A percentile compares a stretch with the other conserved stretches of the same genome.
phyloP scores from a whole-genome alignment of 2,888 invertebrate species.

The Ophioninae sp. region DNA sequence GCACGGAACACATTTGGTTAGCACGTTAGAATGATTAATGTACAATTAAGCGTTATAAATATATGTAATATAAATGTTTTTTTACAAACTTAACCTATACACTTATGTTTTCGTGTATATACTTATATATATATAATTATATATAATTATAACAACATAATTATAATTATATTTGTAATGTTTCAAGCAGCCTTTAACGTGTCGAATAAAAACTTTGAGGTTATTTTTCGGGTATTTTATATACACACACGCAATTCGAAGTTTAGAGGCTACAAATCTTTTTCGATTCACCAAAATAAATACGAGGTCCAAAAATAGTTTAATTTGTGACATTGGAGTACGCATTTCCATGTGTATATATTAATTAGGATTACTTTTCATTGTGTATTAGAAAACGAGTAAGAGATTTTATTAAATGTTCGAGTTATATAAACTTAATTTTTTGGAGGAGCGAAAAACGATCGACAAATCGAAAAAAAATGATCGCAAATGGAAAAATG shows the following conservation, averaged over 20 bases:
- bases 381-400: constrained; percentile 47
- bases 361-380: constrained; percentile 41
- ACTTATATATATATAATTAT: constrained; percentile 5
- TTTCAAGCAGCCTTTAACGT: constrained; percentile 19
- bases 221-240: constrained; percentile 7
- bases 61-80: constrained; percentile 42
- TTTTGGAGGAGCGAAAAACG: constrained; percentile 23
- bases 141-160: constrained; percentile 21
- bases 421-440: constrained; percentile 31
- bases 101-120: not conserved
- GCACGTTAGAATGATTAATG: constrained; percentile 65
- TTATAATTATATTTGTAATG: too few species aligned
- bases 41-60: constrained; percentile 62
- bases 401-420: constrained; percentile 41
- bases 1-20: constrained; percentile 75
- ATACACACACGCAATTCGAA: constrained; percentile 35
- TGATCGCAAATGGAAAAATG: not conserved
- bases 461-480: not conserved
- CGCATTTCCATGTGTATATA: not conserved
- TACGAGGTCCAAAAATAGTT: constrained; percentile 10
- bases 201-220: constrained; percentile 24
- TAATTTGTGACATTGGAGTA: constrained; percentile 5
- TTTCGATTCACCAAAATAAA: constrained; percentile 3
- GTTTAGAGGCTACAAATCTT: constrained; percentile 22
- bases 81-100: constrained; percentile 41